Evolutionary conservation across 2,888 invertebrate genomes (phyloP).

Genomic region (Ornithoptera alexandrae): DNA sequence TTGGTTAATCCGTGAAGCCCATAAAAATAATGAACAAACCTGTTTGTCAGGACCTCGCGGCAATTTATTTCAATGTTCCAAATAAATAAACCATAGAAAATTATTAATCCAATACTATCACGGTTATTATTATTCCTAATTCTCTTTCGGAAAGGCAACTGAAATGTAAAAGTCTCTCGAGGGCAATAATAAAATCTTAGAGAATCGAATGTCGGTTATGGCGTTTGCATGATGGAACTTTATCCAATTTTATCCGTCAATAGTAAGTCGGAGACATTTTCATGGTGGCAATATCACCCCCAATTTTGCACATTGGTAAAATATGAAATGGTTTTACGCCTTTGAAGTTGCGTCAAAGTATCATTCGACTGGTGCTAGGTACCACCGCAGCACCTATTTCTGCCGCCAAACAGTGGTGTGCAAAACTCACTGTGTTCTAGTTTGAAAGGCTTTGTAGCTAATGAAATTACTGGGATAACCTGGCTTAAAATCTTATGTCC

Average conservation of each 20-base stretch:
- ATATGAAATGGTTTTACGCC: conserved; percentile 8
- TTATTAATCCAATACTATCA: conserved; percentile 14
- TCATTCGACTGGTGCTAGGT: too few species aligned
- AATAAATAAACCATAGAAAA: conserved; percentile 18
- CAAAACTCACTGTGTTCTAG: too few species aligned
- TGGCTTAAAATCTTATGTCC: too few species aligned
- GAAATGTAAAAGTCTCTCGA: conserved; percentile 21
- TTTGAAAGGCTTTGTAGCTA: too few species aligned
- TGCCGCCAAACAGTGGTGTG: too few species aligned
- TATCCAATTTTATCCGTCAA: conserved; percentile 38
- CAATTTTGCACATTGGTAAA: conserved; percentile 17
- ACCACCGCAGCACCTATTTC: too few species aligned
- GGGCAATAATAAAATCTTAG: conserved; percentile 29
- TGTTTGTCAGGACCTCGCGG: conserved; percentile 20
- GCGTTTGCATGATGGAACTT: conserved; percentile 29
- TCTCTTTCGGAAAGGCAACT: conserved; percentile 7
- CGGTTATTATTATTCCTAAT: conserved; percentile 11
- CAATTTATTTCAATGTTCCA: conserved; percentile 14
- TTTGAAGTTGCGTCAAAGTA: not conserved
- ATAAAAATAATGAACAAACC: conserved; percentile 25
- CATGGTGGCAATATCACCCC: conserved; percentile 41
- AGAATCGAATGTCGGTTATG: conserved; percentile 31
- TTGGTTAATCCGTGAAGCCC: conserved; percentile 13
- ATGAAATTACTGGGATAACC: too few species aligned
- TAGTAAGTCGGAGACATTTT: conserved; percentile 33